Percentiles rank a stretch among this genome's conserved stretches.
Evolutionary conservation across 1,140 invertebrate species (phyloP).

Genomic region (Trypoxylus dichotomus): DNA sequence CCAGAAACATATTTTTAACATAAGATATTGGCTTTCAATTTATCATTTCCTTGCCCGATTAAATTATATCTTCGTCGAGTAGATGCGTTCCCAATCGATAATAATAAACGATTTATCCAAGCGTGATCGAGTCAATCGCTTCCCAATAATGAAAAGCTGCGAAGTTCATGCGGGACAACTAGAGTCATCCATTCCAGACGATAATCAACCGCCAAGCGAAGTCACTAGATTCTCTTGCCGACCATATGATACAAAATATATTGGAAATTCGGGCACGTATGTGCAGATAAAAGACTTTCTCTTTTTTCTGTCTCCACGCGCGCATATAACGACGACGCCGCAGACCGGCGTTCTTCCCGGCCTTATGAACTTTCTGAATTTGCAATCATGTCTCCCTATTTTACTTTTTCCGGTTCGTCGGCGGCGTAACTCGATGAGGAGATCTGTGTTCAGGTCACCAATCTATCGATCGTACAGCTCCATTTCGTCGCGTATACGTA

Average conservation of each 20-base stretch:
- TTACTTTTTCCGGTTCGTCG: constrained; percentile 15
- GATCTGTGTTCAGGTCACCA: constrained; percentile 21
- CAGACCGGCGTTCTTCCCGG: neutral
- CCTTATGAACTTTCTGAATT: constrained; percentile 22
- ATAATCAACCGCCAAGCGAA: neutral
- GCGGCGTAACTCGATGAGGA: constrained; percentile 14
- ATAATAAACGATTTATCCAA: too few species aligned
- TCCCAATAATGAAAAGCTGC: too few species aligned
- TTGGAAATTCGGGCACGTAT: neutral
- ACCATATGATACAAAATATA: neutral
- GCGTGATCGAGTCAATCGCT: too few species aligned
- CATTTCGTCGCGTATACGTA: neutral
- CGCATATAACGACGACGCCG: neutral
- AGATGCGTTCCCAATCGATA: too few species aligned
- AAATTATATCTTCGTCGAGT: too few species aligned
- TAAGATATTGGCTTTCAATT: too few species aligned
- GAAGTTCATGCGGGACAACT: too few species aligned
- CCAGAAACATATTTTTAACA: too few species aligned
- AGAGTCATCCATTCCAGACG: neutral
- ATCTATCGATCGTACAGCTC: neutral
- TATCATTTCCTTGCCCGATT: too few species aligned
- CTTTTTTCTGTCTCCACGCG: neutral
- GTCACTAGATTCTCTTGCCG: neutral
- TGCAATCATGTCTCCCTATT: constrained; percentile 21
- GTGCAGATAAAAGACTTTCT: neutral